phyloP scores from a whole-genome alignment of 2,888 invertebrate genomes.

The Hypena proboscidalis region DNA sequence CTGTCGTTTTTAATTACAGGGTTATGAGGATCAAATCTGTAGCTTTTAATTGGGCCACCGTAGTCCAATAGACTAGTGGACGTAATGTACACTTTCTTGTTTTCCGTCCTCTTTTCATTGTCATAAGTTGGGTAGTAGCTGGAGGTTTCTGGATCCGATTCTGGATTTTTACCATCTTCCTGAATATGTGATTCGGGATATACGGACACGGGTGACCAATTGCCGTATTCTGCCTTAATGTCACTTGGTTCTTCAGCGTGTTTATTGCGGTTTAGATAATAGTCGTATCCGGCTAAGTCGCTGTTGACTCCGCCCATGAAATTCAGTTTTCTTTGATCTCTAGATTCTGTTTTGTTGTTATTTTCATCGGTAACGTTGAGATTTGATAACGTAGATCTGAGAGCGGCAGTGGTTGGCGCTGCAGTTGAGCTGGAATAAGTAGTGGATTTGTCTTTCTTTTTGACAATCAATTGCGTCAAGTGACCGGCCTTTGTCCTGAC shows the following conservation, averaged over 20 bases:
- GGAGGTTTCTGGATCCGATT: slow-evolving; percentile 70
- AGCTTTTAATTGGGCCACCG: slow-evolving; percentile 73
- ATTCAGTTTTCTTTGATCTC: slow-evolving; percentile 78
- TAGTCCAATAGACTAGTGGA: slow-evolving; percentile 76
- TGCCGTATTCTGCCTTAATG: slow-evolving; percentile 80
- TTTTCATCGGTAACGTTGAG: slow-evolving; percentile 59
- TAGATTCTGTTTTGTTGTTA: slow-evolving; percentile 73
- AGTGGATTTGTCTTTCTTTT: slow-evolving; percentile 87
- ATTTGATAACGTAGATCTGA: slow-evolving; percentile 56
- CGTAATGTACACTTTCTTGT: slow-evolving; percentile 80
- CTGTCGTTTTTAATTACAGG: slow-evolving; percentile 83
- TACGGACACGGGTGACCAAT: slow-evolving; percentile 82
- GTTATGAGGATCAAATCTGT: slow-evolving; percentile 78
- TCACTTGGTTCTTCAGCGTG: slow-evolving; percentile 73
- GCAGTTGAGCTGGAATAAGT: slow-evolving; percentile 55
- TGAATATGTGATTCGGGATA: slow-evolving; percentile 80
- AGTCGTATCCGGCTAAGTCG: slow-evolving; percentile 78
- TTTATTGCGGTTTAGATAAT: slow-evolving; percentile 75
- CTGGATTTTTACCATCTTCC: slow-evolving; percentile 72
- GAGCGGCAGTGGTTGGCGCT: slow-evolving; percentile 65
- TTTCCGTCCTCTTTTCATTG: slow-evolving; percentile 72
- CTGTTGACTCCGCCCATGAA: slow-evolving; percentile 70
- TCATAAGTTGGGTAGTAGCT: slow-evolving; percentile 80
- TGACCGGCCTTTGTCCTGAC: slow-evolving; percentile 91
- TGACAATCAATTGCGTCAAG: slow-evolving; percentile 91